Base-by-base conservation (phyloP, 1,140 invertebrate genomes). In the Vollenhovia emeryi region DNA sequence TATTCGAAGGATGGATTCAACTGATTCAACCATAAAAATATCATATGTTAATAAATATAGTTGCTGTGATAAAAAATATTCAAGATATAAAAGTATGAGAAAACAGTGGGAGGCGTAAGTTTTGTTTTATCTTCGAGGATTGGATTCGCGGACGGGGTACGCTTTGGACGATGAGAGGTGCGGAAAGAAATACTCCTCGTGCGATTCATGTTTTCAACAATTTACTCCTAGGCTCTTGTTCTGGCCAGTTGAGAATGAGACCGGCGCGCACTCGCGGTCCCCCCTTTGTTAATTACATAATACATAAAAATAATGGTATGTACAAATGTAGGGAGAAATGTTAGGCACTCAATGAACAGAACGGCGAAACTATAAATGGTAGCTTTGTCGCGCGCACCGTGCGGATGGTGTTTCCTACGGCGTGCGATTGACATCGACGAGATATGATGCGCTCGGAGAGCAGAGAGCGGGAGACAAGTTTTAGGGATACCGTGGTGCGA, bases 261-360 rank as follows among this genome's bases (percentile, higher is more conserved):
- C 84, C 85, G 55, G 60, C 85, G 90, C 85, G 85, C 66, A 86
- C n/a, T 85, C 84, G 62, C 48, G 50, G 86, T 86, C 82, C 74
- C 73, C 64, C 21, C 60, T 89, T 86, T 66, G 62, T 66, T 66
- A 66, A 83, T 90, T 90, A 90, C 79, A 91, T 83, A 88, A 89
- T 90, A 90, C 91, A 91, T 91, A 91, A 91, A 91, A 91, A 91
- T 91, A 91, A 91, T 91, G 90, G 64, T 91, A 91, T 91, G 86
- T 91, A 91, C 91, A 91, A 91, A 91, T 91, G 87, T 90, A 91
- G 87, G 83, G 90, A 73, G 36, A 90, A 91, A 91, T 89, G 90
- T 91, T 91, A 91, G 91, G 90, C 91, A 91, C 91, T 91, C 91
- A 91, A 91, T 91, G 87, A 91, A 91, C 84, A 88, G 91, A 91